These are phyloP conservation scores for Campoletis raptor DNA, from an alignment of 2,888 invertebrate genomes.

Conservation along the genomic window DNA sequence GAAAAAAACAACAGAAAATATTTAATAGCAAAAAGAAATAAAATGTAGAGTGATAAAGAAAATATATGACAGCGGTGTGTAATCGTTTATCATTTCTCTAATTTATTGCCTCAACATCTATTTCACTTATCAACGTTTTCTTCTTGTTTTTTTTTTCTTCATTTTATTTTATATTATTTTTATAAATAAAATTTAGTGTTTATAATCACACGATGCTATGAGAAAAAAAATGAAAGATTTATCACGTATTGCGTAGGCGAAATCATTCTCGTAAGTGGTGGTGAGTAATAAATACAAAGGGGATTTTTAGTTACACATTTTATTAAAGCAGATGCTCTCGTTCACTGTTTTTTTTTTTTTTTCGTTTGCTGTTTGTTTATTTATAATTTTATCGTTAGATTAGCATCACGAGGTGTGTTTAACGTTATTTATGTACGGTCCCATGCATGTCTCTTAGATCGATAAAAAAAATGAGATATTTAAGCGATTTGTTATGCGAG, in stretches of 20 bases:
- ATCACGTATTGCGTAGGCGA: conserved; percentile 48
- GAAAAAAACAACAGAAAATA: background rate
- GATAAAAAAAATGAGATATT: conserved; percentile 44
- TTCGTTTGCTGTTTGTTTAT: background rate
- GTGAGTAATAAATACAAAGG: conserved; percentile 26
- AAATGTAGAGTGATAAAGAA: conserved; percentile 13
- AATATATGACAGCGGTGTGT: conserved; percentile 18
- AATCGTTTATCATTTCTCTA: conserved; percentile 15
- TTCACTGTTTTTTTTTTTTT: background rate
- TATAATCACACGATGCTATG: conserved; percentile 56
- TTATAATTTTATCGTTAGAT: background rate
- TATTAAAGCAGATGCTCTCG: background rate
- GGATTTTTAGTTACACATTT: conserved; percentile 6
- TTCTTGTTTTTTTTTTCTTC: conserved; percentile 30
- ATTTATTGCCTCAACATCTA: conserved; percentile 9
- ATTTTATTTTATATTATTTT: conserved; percentile 12
- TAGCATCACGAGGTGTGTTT: conserved; percentile 49
- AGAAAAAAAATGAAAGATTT: conserved; percentile 35
- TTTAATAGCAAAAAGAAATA: conserved; percentile 9
- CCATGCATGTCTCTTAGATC: conserved; percentile 35
- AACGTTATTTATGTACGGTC: conserved; percentile 50
- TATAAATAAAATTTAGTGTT: conserved; percentile 18
- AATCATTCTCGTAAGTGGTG: conserved; percentile 40
- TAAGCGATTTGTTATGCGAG: conserved; percentile 61
- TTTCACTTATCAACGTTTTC: conserved; percentile 17